Conservation (phyloP, 35 echinoderm and acorn worm genomes). For the Holothuria glaberrima region DNA sequence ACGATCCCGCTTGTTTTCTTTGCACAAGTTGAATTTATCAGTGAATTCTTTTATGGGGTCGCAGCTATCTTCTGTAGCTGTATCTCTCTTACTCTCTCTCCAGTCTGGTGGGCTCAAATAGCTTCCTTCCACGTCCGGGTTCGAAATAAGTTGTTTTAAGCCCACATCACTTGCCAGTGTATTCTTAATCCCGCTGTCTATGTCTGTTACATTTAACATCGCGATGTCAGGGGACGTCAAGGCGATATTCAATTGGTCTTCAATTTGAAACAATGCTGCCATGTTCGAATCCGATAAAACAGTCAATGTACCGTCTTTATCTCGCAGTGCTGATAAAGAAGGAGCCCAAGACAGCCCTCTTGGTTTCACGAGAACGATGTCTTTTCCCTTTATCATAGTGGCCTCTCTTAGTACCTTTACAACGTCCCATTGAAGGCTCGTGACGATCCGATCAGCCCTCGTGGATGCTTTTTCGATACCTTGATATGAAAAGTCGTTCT, state of each 20-base stretch:
- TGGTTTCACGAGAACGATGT: conserved; percentile 19
- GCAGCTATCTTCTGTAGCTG: too few relatives aligned
- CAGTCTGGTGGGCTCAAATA: not conserved
- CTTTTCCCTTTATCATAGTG: not conserved
- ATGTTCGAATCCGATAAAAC: conserved; percentile 29
- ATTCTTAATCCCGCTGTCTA: not conserved
- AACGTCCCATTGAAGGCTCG: conserved; percentile 19
- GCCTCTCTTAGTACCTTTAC: conserved; percentile 6
- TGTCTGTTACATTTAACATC: not conserved
- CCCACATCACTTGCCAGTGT: not conserved
- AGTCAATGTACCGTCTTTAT: conserved; percentile 5
- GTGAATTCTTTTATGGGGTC: too few relatives aligned
- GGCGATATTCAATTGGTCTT: not conserved
- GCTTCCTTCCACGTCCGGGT: not conserved
- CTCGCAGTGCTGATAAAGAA: conserved; percentile 19
- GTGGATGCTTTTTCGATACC: not conserved
- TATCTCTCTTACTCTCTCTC: too few relatives aligned
- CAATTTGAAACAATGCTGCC: conserved; percentile 21
- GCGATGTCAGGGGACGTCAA: not conserved
- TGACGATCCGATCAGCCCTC: conserved; percentile 20
- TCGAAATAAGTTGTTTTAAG: not conserved
- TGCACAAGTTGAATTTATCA: too few relatives aligned
- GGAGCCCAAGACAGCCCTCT: not conserved
- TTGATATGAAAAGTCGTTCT: not conserved
- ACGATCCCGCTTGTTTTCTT: too few relatives aligned